Percentiles rank a stretch among this genome's conserved stretches.
phyloP scores from a whole-genome alignment of 1,140 invertebrate genomes.

The Trissolcus basalis region DNA sequence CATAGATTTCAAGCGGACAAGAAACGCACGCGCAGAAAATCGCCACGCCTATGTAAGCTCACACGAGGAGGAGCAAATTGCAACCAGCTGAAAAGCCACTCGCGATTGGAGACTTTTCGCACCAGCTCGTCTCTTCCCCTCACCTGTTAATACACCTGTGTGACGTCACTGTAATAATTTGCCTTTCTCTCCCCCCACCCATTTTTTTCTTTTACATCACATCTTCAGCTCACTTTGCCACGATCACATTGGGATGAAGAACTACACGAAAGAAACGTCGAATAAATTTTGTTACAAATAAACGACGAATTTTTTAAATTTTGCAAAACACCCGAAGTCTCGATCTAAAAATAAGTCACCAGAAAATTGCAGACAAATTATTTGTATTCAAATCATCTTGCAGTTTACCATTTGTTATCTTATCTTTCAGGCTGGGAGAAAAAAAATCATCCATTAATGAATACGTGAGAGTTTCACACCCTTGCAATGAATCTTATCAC shows the following conservation, averaged over 20 bases:
- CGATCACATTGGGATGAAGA: background rate
- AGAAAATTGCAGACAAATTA: too few relatives aligned
- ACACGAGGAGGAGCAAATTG: conserved; percentile 68
- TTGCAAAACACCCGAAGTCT: too few relatives aligned
- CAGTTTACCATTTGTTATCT: background rate
- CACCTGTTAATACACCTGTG: conserved; percentile 68
- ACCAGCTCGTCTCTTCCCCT: conserved; percentile 59
- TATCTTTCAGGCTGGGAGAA: background rate
- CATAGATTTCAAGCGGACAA: conserved; percentile 13
- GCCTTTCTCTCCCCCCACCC: conserved; percentile 14
- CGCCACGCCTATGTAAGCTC: conserved; percentile 67
- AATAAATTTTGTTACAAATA: too few relatives aligned
- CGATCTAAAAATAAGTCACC: too few relatives aligned
- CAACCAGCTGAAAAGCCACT: conserved; percentile 60
- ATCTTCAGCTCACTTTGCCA: conserved; percentile 11
- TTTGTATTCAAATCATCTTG: background rate
- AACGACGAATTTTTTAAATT: too few relatives aligned
- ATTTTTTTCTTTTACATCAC: conserved; percentile 7
- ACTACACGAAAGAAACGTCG: too few relatives aligned
- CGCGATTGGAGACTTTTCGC: conserved; percentile 69
- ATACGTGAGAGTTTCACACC: conserved; percentile 30
- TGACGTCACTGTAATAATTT: conserved; percentile 66
- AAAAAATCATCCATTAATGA: background rate
- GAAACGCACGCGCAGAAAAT: conserved; percentile 65
- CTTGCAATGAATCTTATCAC: conserved; percentile 29